Conservation (phyloP, 2,888 invertebrate genomes). For the Griposia aprilina region DNA sequence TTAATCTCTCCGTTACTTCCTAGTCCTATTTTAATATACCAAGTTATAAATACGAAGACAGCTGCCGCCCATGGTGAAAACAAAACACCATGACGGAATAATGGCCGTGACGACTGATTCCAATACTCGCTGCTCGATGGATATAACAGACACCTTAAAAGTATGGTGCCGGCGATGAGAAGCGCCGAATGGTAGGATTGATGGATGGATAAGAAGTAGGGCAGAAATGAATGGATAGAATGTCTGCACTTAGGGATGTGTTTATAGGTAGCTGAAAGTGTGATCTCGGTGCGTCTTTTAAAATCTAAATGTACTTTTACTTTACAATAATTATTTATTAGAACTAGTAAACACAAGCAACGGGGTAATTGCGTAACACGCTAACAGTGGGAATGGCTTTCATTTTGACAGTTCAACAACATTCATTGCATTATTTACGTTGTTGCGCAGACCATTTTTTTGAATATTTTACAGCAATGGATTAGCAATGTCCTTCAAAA, state of each 20-base stretch:
- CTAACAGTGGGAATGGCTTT: too few species aligned
- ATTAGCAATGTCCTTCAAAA: too few species aligned
- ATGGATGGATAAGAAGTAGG: slow-evolving; percentile 21
- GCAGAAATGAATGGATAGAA: slow-evolving; percentile 16
- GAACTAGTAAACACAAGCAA: not conserved
- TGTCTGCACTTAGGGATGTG: slow-evolving; percentile 1
- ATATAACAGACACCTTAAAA: slow-evolving; percentile 70
- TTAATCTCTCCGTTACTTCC: slow-evolving; percentile 64
- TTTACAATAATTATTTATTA: not conserved
- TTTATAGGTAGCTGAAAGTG: slow-evolving; percentile 9
- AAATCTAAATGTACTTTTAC: not conserved
- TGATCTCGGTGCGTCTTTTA: not conserved
- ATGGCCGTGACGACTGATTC: slow-evolving; percentile 72
- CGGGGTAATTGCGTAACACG: too few species aligned
- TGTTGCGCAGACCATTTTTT: too few species aligned
- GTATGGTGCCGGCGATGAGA: slow-evolving; percentile 41
- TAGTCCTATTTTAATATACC: slow-evolving; percentile 67
- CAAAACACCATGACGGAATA: slow-evolving; percentile 71
- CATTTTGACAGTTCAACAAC: too few species aligned
- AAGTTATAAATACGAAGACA: slow-evolving; percentile 70
- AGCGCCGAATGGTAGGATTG: slow-evolving; percentile 23
- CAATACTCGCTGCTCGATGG: slow-evolving; percentile 61
- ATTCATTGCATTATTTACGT: too few species aligned
- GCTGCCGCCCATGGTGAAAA: slow-evolving; percentile 66
- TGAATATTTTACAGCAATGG: too few species aligned